Evolutionary conservation across 2,113 vertebrate genomes (phyloP).

Genomic region (Proterorhinus semilunaris): DNA sequence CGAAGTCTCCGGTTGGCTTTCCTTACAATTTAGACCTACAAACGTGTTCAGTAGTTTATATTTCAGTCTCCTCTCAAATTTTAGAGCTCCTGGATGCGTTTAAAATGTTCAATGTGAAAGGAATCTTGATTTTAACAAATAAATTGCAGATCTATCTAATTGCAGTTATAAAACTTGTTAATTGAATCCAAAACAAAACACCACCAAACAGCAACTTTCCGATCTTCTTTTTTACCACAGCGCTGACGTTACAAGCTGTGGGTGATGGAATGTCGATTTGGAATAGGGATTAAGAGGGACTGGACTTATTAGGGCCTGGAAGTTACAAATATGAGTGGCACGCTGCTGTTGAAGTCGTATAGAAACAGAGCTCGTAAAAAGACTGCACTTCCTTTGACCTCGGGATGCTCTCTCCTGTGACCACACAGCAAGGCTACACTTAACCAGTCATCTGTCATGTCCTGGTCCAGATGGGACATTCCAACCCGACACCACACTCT

Average conservation of each 20-base stretch:
- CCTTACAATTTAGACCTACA: no score
- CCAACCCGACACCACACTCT: no score
- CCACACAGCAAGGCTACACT: conserved; percentile 49
- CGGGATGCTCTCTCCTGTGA: conserved; percentile 41
- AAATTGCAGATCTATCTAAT: no score
- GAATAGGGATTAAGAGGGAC: neutral
- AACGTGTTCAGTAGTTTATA: no score
- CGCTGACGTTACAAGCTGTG: neutral
- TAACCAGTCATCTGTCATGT: conserved; percentile 53
- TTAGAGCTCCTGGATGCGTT: no score
- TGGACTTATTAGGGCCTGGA: neutral
- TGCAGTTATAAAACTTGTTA: no score
- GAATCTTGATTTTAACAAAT: no score
- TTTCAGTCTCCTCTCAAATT: no score
- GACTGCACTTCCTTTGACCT: conserved; percentile 63
- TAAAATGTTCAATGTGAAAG: no score
- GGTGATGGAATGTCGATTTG: neutral
- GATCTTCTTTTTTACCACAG: neutral
- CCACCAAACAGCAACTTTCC: no score
- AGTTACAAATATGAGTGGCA: conserved; percentile 30
- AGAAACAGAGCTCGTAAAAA: conserved; percentile 49
- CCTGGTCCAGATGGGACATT: neutral
- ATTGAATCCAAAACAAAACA: no score
- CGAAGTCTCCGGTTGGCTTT: no score
- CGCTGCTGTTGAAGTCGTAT: conserved; percentile 26